Base-by-base conservation (phyloP, 2,888 invertebrate species). In the Andricus curvator region DNA sequence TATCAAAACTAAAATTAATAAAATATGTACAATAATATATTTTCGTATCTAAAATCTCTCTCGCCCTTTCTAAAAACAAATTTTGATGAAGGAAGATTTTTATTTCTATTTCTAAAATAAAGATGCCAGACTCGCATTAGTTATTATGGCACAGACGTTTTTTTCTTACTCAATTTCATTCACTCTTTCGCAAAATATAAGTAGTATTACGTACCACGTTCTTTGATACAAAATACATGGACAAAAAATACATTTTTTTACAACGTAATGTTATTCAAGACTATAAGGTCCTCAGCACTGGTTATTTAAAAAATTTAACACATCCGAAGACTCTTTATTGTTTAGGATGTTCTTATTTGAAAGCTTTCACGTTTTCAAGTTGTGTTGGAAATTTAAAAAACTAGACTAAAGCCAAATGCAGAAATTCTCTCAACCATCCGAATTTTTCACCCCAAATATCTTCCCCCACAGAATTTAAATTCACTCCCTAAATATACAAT, bases 101-200 rank as follows among this genome's bases (percentile, higher is more conserved):
- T 29, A n/a, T 56, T 70, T 70, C 60, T n/a, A 51, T 70, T 56
- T 74, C 56, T 74, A 37, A 56, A 74, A 74, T 33, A 56, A 33
- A 13, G 51, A 33, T 74, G 74, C 74, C 74, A 74, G 74, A 74
- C 56, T 74, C 74, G 37, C 56, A 70, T 44, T 29, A 56, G 56
- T 74, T 74, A 74, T 74, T 74, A 74, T 74, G 74, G 74, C 74
- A 74, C 74, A 74, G 22, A 74, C 74, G 48, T 51, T 51, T 74
- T 74, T 56, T 56, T 56, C 51, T 15, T 33, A 74, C 56, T 74
- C 56, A 60, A 9, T 64, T 15, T 56, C 74, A 74, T 74, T 74
- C 74, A 56, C 29, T 33, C 25, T 74, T 56, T 37, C n/a, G 60
- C 74, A 74, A 51, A 56, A 74, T 56, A 60, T 33, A 74, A 29